phyloP scores from a whole-genome alignment of 1,140 invertebrate genomes.

The Trinorchestia longiramus region DNA sequence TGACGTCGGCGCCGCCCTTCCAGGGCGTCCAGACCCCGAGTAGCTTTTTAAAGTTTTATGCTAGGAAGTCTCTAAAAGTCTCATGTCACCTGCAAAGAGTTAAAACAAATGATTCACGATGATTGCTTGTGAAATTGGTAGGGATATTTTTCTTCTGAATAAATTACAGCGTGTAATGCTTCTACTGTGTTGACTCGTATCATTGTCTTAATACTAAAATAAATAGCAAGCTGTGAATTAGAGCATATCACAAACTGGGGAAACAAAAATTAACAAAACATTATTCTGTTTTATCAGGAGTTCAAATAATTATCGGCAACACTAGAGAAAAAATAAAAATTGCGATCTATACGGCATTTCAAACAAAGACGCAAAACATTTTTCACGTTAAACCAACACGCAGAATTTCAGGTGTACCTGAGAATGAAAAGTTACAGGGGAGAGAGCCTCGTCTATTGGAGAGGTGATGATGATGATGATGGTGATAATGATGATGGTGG shows the following conservation, averaged over 20 bases:
- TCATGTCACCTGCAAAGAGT: constrained; percentile 16
- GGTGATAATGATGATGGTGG: constrained; percentile 19
- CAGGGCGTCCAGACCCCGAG: not conserved
- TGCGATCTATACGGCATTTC: no score
- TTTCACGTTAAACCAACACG: not conserved
- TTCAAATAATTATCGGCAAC: not conserved
- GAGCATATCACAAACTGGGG: not conserved
- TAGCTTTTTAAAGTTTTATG: not conserved
- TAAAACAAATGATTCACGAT: not conserved
- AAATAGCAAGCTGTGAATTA: not conserved
- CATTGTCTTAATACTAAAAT: not conserved
- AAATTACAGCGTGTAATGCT: not conserved
- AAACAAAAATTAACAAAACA: not conserved
- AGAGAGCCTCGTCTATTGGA: constrained; percentile 29
- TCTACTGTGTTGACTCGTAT: not conserved
- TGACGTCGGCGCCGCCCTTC: not conserved
- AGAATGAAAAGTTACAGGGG: constrained; percentile 43
- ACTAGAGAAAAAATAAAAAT: not conserved
- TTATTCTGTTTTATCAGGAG: not conserved
- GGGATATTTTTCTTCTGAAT: not conserved
- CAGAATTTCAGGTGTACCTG: not conserved
- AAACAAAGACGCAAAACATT: not conserved
- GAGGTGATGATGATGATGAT: constrained; percentile 5
- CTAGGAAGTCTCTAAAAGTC: constrained; percentile 39
- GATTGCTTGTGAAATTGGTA: not conserved